Base-by-base conservation (phyloP, 2,888 invertebrate species). In the Alloplasta piceator region DNA sequence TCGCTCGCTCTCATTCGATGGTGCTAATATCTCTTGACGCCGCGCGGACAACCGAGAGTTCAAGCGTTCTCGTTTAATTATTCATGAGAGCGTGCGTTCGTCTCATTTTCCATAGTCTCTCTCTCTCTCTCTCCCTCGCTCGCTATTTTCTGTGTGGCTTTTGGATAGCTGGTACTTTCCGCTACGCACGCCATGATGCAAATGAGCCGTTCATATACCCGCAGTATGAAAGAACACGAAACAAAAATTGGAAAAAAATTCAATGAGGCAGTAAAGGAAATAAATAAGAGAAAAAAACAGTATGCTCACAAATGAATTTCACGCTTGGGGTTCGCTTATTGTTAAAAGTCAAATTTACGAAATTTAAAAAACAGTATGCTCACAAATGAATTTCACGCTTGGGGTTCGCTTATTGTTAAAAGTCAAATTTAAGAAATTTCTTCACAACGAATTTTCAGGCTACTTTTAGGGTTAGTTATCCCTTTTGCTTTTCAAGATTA, bases 11-110 rank as follows among this genome's bases (percentile, higher is more conserved):
- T 76, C 71, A 41, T 64, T 52, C 61, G 55, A 43, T 68, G 56
- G 61, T 14, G 36, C 14, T 56, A 74, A 61, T 66, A 10, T 67
- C 43, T 48, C 12, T 36, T 43, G 12, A 10, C 52, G 50, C 52
- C 71, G 16, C 16, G 9, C 55, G 67, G 60, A 76, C 67, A 80
- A 61, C 80, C 67, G 66, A 74, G 68, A 52, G 48, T 61, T 52
- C 72, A 41, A 76, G 70, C 58, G 39, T 68, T 74, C 60, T 52
- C 79, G 77, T 76, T 78, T 79, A 80, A 80, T 83, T 82, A 82
- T 84, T 84, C 83, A 82, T 82, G 81, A 82, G 78, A 55, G 60
- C 82, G 52, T 55, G 75, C 71, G 58, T 67, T 56, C 71, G 76
- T 66, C 80, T 82, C 63, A 80, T 79, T 82, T 82, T 77, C 71